phyloP scores from a whole-genome alignment of 1,140 invertebrate genomes.

The Xylocopa sonorina region DNA sequence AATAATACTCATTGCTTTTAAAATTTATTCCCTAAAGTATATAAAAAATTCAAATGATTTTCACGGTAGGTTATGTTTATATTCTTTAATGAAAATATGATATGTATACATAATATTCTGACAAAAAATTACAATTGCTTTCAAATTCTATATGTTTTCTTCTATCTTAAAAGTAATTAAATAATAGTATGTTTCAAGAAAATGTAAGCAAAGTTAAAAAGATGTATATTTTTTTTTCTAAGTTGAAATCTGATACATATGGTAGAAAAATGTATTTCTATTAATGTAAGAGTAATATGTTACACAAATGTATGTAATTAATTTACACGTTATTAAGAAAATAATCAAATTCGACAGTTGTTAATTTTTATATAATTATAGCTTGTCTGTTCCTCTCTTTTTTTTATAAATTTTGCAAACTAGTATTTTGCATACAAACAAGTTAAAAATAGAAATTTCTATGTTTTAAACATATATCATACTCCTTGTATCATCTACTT shows the following conservation, averaged over 20 bases:
- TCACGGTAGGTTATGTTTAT: conserved; percentile 55
- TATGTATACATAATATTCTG: not conserved
- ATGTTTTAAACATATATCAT: not conserved
- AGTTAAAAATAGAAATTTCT: not conserved
- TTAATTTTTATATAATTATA: too few species aligned
- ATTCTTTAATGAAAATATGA: conserved; percentile 20
- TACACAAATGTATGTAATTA: too few species aligned
- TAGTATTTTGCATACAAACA: not conserved
- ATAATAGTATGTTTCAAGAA: not conserved
- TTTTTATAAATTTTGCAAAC: not conserved
- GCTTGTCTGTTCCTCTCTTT: too few species aligned
- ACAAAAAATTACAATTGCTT: not conserved
- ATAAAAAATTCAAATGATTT: not conserved
- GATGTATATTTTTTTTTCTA: not conserved
- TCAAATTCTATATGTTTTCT: not conserved
- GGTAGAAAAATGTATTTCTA: not conserved
- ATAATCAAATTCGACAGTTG: too few species aligned
- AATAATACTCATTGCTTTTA: not conserved
- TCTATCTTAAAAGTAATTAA: not conserved
- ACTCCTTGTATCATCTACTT: not conserved
- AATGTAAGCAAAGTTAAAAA: not conserved
- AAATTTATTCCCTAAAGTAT: not conserved
- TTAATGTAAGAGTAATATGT: too few species aligned
- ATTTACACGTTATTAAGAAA: too few species aligned
- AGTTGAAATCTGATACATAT: not conserved